Conservation (phyloP, 2,797 vertebrate genomes). For the Acestrorhynchus altus region DNA sequence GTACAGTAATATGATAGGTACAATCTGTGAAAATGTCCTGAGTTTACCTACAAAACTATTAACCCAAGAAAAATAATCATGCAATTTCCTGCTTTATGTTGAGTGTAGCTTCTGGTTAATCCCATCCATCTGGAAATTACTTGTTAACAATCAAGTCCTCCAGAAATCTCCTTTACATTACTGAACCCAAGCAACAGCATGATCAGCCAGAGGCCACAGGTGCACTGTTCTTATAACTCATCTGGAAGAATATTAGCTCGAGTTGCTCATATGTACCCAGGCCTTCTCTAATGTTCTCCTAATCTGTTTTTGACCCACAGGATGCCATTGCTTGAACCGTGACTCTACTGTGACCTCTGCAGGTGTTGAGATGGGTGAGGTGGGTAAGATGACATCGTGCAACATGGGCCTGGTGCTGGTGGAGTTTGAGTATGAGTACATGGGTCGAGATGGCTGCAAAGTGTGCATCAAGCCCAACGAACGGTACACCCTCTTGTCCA, state of each 20-base stretch:
- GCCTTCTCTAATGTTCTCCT: constrained; percentile 30
- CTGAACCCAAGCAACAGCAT: background rate
- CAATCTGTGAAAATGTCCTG: background rate
- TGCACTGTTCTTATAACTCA: constrained; percentile 26
- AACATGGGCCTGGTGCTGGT: constrained; percentile 81
- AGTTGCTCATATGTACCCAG: background rate
- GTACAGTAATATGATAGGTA: background rate
- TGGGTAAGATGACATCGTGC: constrained; percentile 37
- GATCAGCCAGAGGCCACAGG: constrained; percentile 16
- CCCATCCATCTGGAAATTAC: background rate
- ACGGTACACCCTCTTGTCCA: constrained; percentile 89
- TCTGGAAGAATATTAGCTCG: background rate
- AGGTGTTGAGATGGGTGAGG: constrained; percentile 30
- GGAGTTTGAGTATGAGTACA: constrained; percentile 91
- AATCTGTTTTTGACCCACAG: constrained; percentile 43
- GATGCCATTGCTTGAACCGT: constrained; percentile 39
- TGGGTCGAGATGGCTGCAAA: constrained; percentile 84
- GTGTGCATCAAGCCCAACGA: constrained; percentile 93
- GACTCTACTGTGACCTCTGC: constrained; percentile 41
- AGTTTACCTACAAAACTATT: background rate
- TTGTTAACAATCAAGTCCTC: background rate
- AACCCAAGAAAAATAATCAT: background rate
- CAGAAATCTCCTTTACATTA: background rate
- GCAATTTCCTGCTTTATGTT: background rate
- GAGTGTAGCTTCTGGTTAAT: background rate